Evolutionary conservation across 2,888 invertebrate species (phyloP), one percentile per base, ranked within the genome.

Genomic region (Nebria brevicollis): DNA sequence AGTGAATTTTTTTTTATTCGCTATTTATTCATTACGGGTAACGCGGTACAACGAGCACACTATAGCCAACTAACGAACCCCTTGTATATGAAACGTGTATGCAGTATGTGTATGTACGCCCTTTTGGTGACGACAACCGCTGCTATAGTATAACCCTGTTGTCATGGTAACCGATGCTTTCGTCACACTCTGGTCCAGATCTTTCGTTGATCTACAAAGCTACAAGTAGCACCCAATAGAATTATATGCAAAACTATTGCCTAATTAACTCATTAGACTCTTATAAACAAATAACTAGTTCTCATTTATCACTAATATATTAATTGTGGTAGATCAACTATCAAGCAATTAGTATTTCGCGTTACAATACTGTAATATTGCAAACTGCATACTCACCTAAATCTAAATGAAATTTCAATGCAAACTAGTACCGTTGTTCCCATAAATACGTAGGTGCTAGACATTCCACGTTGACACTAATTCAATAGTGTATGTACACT

Each of bases 1-100:
- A 76, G 66, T 20, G 43, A 76, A 34, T 77, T 77, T 77, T 41
- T 41, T 73, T 77, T 77, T 77, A 77, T 77, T 77, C 15, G 54
- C 70, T 7, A 70, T 70, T 4, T 70, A 77, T 68, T 72, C 77
- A 77, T 77, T 77, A 77, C 26, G 13, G 7, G 11, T 41, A 20
- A 42, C 66, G 68, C 7, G 74, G 64, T 43, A 25, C 26, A 20
- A 20, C 25, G 70, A 66, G 66, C 76, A 26, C 34, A 70, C 25
- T 34, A 70, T 5, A 70, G 70, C 70, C 20, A 70, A 70, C 77
- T 77, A 77, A 77, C 64, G 77, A 77, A 72, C 72, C 72, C 77
- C 72, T 77, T 72, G 41, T 72, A 77, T 43, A 77, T 77, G 34
- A 42, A 73, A 73, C 73, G n/a, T 72, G 41, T 72, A 13, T 72